These are phyloP conservation scores for Machaerirhynchus nigripectus DNA, from an alignment of 2,113 vertebrate genomes.

Conservation along the genomic window DNA sequence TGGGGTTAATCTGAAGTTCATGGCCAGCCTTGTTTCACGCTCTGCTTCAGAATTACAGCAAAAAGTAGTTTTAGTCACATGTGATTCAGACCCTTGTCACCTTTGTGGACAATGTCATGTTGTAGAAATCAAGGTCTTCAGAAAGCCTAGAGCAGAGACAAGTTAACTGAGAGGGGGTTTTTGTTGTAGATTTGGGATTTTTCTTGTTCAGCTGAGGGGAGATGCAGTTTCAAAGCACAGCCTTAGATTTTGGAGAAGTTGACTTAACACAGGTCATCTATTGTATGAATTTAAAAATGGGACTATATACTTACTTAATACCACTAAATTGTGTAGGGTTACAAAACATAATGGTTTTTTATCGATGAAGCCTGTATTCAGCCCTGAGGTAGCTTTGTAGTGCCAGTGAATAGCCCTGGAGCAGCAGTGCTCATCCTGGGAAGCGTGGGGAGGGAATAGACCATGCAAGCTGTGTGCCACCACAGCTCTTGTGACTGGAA, in stretches of 20 bases:
- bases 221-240: background rate
- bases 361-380: background rate
- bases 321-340: too few relatives aligned
- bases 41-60: background rate
- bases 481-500: fast-evolving
- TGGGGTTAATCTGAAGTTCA: background rate
- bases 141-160: background rate
- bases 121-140: background rate
- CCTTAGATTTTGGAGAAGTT: background rate
- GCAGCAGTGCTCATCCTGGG: background rate
- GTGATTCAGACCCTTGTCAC: background rate
- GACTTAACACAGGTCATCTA: background rate
- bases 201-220: background rate
- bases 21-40: background rate
- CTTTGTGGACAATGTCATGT: background rate
- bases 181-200: background rate
- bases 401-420: background rate
- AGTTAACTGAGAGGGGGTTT: background rate
- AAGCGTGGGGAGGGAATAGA: background rate
- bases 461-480: fast-evolving
- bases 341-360: background rate
- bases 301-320: background rate
- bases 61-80: background rate
- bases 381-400: background rate
- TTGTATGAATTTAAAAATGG: background rate